These are phyloP conservation scores for Nannoperca obscura DNA, from an alignment of 2,797 vertebrate genomes.

Conservation along the genomic window DNA sequence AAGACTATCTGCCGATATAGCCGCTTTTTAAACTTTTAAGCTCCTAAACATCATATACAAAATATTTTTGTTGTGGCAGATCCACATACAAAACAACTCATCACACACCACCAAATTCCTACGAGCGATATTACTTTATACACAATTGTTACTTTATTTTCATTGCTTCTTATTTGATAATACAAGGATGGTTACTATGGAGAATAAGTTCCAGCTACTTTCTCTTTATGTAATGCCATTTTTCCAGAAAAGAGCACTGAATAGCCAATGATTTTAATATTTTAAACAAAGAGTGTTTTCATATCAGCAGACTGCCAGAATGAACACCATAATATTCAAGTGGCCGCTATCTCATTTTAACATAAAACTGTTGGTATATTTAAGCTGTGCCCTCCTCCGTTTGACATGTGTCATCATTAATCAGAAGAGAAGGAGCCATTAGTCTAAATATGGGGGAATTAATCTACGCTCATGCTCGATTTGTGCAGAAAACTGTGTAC, in stretches of 20 bases:
- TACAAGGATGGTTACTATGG: neutral
- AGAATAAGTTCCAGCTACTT: neutral
- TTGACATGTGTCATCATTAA: constrained; percentile 76
- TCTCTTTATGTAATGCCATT: neutral
- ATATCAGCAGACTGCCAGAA: neutral
- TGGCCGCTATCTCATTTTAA: constrained; percentile 24
- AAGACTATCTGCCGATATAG: neutral
- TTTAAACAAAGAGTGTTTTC: neutral
- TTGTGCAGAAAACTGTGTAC: constrained; percentile 67
- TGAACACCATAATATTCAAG: constrained; percentile 7
- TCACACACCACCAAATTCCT: neutral
- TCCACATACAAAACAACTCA: neutral
- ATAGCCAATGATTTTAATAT: neutral
- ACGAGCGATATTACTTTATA: neutral
- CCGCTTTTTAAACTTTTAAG: neutral
- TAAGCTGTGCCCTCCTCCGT: constrained; percentile 47
- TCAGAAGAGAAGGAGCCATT: constrained; percentile 77
- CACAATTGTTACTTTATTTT: neutral
- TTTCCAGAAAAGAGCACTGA: neutral
- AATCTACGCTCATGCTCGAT: constrained; percentile 72
- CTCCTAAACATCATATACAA: no score
- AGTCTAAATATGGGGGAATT: constrained; percentile 76
- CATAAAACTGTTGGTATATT: constrained; percentile 40
- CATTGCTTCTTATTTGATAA: neutral
- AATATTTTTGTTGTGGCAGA: neutral